A percentile compares a stretch with the other conserved stretches of the same genome.
Evolutionary conservation across 2,797 vertebrate species (phyloP).

Genomic region (Morelia viridis): DNA sequence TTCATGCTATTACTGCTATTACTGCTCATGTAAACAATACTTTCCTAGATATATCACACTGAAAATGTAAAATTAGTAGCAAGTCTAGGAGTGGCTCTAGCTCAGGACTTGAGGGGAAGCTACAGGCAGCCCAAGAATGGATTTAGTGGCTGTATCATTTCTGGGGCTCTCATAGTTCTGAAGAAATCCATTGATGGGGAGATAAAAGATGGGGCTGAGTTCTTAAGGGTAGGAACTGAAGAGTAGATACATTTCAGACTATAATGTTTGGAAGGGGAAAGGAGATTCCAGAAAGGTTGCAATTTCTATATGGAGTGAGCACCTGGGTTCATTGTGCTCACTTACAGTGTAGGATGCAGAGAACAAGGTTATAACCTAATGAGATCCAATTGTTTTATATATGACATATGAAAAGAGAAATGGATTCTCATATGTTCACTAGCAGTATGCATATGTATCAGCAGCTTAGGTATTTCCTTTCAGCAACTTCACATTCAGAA

Average conservation of each 20-base stretch:
- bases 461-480: slow-evolving; percentile 39
- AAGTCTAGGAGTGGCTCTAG: neutral
- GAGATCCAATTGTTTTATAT: neutral
- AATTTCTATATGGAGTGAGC: neutral
- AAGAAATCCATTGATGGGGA: neutral
- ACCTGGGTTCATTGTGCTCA: neutral
- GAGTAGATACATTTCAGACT: neutral
- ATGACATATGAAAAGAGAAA: slow-evolving; percentile 41
- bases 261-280: too few species aligned
- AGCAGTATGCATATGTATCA: slow-evolving; percentile 45
- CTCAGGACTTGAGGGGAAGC: neutral
- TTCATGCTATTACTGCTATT: neutral
- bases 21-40: neutral
- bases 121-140: neutral
- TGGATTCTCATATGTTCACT: slow-evolving; percentile 39
- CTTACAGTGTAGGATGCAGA: neutral
- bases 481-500: slow-evolving; percentile 25
- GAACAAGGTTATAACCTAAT: neutral
- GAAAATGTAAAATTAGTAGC: neutral
- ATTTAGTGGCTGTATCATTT: neutral
- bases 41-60: neutral
- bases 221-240: neutral
- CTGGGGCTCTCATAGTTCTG: neutral
- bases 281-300: neutral
- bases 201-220: neutral